Evolutionary conservation across 2,888 invertebrate genomes (phyloP), one percentile per base, ranked within the genome.

Genomic region (Drosophila austrosaltans): DNA sequence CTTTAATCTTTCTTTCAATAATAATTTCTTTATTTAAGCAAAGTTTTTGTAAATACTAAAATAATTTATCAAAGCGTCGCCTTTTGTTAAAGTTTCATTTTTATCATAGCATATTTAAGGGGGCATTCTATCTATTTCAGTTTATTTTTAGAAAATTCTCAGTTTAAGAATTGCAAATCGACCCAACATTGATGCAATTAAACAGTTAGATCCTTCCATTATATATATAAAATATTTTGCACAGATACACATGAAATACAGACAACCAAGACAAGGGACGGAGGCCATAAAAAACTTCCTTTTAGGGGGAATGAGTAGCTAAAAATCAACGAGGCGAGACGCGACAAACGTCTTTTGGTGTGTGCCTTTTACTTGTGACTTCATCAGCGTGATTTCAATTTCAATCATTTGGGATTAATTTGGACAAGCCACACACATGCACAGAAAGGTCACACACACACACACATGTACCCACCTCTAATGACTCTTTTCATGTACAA

Each of bases 381-480:
- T 82, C 78, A 78, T 71, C 80, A 77, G 67, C 72, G 69, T 67
- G 72, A 57, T 69, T 72, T 78, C 83, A 71, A 72, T 75, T 81
- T 85, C 89, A 89, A 87, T 86, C 85, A 89, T 77, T 82, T 74
- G 89, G 85, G 85, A 89, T 86, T 86, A 86, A 86, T 87, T 89
- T 89, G 75, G 75, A 39, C 71, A 61, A 59, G 56, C 48, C 48
- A 7, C 48, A 56, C 71, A 76, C 74, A 88, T 16, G 16, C 16
- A 16, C 16, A 16, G 16, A 16, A 82, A 88, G 86, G 83, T 76
- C 78, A 71, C 79, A 88, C 81, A 71, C 20, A 25, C 66, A 56
- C 20, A 39, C 39, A 36, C 12, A 25, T 16, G 2, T 12, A 36
- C 54, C 25, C 61, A 30, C 44, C 61, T 74, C 66, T 77, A 87